These are phyloP conservation scores for Enteromius thamalakanensis DNA, from an alignment of 2,797 vertebrate genomes.

Conservation along the genomic window DNA sequence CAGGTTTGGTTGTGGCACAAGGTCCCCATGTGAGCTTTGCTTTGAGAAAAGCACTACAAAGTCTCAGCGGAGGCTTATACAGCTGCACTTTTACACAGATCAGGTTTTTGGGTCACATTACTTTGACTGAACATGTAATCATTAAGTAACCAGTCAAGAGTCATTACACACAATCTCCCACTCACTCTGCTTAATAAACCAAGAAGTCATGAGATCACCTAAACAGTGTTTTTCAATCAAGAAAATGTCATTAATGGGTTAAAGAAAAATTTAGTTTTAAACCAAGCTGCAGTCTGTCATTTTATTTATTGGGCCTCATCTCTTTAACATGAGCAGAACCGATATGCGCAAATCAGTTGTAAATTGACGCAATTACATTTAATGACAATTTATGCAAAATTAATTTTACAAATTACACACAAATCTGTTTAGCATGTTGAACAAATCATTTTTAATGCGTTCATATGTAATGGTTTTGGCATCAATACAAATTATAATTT, in stretches of 20 bases:
- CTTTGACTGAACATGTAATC: not conserved
- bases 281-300: not conserved
- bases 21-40: not conserved
- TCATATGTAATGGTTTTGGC: constrained; percentile 3
- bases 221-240: not conserved
- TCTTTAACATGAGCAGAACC: not conserved
- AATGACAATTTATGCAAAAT: not conserved
- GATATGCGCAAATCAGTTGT: not conserved
- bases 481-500: not conserved
- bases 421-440: not conserved
- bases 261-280: not conserved
- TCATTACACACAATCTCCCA: not conserved
- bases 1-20: constrained; percentile 4
- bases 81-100: not conserved
- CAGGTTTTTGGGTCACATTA: not conserved
- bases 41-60: not conserved
- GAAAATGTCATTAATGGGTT: not conserved
- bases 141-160: not conserved
- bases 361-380: not conserved
- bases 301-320: not conserved
- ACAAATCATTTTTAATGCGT: not conserved
- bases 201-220: not conserved
- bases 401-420: not conserved
- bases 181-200: not conserved
- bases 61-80: constrained; percentile 12